Evolutionary conservation across 2,797 vertebrate genomes (phyloP), one percentile per base, ranked within the genome.

Genomic region (Xenopus petersii): DNA sequence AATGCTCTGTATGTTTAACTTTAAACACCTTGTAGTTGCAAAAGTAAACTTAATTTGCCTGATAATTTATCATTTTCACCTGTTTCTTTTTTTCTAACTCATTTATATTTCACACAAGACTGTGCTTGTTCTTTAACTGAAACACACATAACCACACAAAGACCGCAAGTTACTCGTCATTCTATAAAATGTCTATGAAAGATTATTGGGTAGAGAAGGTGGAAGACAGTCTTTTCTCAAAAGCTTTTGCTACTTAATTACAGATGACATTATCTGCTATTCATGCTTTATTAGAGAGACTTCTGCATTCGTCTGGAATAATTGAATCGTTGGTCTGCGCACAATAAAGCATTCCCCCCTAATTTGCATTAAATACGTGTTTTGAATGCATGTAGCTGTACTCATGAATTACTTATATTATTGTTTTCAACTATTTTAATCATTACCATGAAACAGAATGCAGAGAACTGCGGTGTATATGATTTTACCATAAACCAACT

Each of bases 351-450:
- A 12, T 61, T 62, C 62, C 54, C 69, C 62, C 15, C 68, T 47
- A 48, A 73, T 78, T 69, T 68, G 56, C 75, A 78, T 68, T 63
- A 21, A 58, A 36, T 78, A 59, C 51, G 71, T 78, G 65, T 64
- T 64, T 64, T n/a, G 33, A 73, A 69, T 77, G 33, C 33, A 63
- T 61, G 54, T 33, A 33, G 33, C 17, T 26, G 56, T 68, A 4
- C 60, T 63, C 30, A 36, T 63, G 30, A 63, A 63, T 63, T 33
- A 63, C 60, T 33, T 15, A 12, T 26, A 33, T 63, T 63, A 63
- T 8, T 12, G 12, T 63, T 36, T 33, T 33, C 13, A 10, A 12
- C 24, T 24, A 24, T 60, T 60, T 11, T 24, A 60, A 11, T 26
- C 21, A 60, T 24, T 30, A 21, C 21, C 26, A 56, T 17, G 54